phyloP scores from a whole-genome alignment of 2,113 vertebrate species.

The Patagioenas fasciata region DNA sequence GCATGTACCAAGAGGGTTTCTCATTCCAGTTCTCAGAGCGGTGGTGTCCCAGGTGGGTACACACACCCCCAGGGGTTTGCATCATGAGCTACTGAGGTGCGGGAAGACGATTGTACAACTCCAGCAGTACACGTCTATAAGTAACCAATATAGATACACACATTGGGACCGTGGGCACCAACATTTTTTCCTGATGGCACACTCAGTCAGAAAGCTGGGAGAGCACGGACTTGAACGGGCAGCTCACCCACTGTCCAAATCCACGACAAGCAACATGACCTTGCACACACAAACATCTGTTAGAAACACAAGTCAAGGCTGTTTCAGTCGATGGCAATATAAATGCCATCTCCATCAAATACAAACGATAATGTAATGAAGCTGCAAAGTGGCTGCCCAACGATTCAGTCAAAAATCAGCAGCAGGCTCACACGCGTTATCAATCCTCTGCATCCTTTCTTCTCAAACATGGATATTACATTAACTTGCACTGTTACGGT shows the following conservation, averaged over 20 bases:
- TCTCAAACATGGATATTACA: not conserved
- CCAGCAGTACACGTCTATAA: rapidly evolving
- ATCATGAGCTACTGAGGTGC: not conserved
- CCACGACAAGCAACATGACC: not conserved
- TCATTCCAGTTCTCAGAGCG: not conserved
- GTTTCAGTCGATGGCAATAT: not conserved
- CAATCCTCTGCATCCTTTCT: not conserved
- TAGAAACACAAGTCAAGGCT: not conserved
- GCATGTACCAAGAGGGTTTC: not conserved
- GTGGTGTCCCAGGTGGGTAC: not conserved
- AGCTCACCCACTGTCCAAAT: not conserved
- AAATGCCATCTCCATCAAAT: not conserved
- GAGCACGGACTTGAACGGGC: not conserved
- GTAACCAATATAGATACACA: too few relatives aligned
- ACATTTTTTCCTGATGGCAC: not conserved
- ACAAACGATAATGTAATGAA: not conserved
- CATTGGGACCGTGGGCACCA: rapidly evolving
- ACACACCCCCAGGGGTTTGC: rapidly evolving
- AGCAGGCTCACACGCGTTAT: not conserved
- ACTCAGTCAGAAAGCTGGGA: not conserved
- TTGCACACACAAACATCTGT: rapidly evolving
- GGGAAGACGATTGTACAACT: not conserved
- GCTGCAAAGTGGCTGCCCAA: not conserved
- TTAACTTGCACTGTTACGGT: not conserved
- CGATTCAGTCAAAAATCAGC: not conserved